Conservation (phyloP, 1,140 invertebrate genomes). For the Hylaeus anthracinus region DNA sequence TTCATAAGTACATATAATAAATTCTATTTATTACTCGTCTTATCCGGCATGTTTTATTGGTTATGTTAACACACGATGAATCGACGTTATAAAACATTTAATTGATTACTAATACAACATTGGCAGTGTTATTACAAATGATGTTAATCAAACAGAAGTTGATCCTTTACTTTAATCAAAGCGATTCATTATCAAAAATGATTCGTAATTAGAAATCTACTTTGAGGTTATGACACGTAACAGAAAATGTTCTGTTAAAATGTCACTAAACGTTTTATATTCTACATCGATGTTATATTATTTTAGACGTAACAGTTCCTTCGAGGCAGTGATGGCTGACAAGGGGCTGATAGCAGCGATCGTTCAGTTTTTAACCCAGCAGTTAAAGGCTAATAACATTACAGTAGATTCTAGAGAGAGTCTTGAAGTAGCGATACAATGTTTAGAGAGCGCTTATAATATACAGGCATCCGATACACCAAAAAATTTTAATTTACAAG, state of each 20-base stretch:
- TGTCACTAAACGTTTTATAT: background rate
- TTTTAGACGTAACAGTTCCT: slow-evolving; percentile 25
- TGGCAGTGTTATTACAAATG: background rate
- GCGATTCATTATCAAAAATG: background rate
- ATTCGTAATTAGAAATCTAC: background rate
- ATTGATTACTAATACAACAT: background rate
- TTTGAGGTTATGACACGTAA: slow-evolving; percentile 47
- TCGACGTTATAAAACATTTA: slow-evolving; percentile 33
- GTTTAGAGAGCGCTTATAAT: slow-evolving; percentile 91
- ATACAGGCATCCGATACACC: slow-evolving; percentile 81
- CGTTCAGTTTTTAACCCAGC: slow-evolving; percentile 76
- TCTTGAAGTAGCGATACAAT: slow-evolving; percentile 92
- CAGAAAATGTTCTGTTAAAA: background rate
- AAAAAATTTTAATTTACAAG: slow-evolving; percentile 74
- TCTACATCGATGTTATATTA: background rate
- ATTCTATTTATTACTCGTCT: background rate
- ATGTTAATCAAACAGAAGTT: background rate
- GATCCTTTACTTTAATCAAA: background rate
- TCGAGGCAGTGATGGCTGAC: slow-evolving; percentile 66
- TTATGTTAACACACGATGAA: slow-evolving; percentile 52
- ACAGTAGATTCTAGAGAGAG: slow-evolving; percentile 88
- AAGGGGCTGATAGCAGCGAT: slow-evolving; percentile 76
- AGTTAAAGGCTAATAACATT: slow-evolving; percentile 75
- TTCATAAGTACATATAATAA: background rate
- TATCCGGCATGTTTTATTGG: slow-evolving; percentile 33